These are phyloP conservation scores for Anarhynchus alexandrinus DNA, from an alignment of 2,113 vertebrate species.

Conservation along the genomic window DNA sequence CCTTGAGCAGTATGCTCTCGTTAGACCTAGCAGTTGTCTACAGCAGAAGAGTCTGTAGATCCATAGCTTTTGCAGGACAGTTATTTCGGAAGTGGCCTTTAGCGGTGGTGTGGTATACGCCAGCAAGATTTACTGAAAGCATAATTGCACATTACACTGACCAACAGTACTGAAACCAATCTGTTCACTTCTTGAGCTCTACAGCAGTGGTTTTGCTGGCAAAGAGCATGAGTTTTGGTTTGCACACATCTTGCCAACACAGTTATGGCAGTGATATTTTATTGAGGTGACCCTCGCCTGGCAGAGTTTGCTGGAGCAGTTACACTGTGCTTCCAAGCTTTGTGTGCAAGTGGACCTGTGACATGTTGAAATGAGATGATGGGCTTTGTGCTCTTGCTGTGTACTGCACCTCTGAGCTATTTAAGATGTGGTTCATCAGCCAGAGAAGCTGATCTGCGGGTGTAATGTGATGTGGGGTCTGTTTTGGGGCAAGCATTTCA, in stretches of 20 bases:
- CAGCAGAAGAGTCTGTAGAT: neutral
- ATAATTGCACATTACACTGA: neutral
- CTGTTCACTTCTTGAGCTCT: neutral
- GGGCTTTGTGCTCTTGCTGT: neutral
- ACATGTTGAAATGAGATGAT: neutral
- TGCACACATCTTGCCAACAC: neutral
- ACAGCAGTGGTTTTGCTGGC: too few relatives aligned
- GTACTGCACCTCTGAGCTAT: neutral
- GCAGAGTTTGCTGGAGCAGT: neutral
- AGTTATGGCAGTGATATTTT: neutral
- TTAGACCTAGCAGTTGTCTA: neutral
- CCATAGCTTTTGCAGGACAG: neutral
- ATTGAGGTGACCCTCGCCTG: neutral
- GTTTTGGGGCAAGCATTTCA: neutral
- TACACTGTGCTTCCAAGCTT: neutral
- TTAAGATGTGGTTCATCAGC: neutral
- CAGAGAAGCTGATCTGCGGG: neutral
- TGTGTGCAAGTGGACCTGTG: neutral
- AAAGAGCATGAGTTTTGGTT: neutral
- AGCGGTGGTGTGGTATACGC: neutral
- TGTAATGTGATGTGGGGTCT: neutral
- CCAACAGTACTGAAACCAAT: fast-evolving
- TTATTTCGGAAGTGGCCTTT: neutral
- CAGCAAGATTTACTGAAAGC: neutral
- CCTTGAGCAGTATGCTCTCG: neutral